Evolutionary conservation across 2,113 vertebrate species (phyloP), one percentile per base, ranked within the genome.

Genomic region (Smithornis capensis): DNA sequence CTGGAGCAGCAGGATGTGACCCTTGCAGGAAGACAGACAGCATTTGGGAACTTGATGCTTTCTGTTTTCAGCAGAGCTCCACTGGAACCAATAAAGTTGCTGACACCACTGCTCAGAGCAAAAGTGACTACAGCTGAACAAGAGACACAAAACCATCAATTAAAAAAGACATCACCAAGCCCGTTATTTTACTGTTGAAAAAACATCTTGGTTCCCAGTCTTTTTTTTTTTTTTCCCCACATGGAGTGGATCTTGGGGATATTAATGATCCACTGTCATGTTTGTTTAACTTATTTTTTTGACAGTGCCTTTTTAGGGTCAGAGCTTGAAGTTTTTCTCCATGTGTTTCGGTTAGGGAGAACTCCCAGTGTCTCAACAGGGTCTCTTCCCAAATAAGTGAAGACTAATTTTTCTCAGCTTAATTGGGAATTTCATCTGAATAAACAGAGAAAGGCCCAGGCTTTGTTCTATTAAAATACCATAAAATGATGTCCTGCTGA

Each of bases 121-220:
- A 62, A 91, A 94, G 84, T 92, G 90, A 77, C 94, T 95, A 42
- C 87, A 93, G 91, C 82, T 95, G 95, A 95, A 95, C 84, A 82
- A 79, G 70, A 88, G 80, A 65, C 68, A 71, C 40, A 83, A 55
- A 94, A 92, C 93, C 91, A 91, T 86, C 82, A 86, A 91, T 95
- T 91, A 92, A 85, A 92, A 91, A 79, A 89, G 63, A 81, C 78
- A 73, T 73, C 0, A 1, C 78, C 81, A 87, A 91, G n/a, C 45
- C 84, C 62, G 57, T 94, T 95, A 95, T 89, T 96, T 87, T 89
- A 64, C 74, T 95, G 56, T 37, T 91, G 62, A 70, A 92, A 85
- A 95, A 91, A 60, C 49, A 55, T 87, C 50, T 74, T 86, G 59
- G 38, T 94, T 82, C 79, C 42, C 70, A 59, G 77, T 82, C 81